A percentile compares a stretch with the other conserved stretches of the same genome.
Evolutionary conservation across 2,113 vertebrate genomes (phyloP).

Genomic region (Cavia aperea): DNA sequence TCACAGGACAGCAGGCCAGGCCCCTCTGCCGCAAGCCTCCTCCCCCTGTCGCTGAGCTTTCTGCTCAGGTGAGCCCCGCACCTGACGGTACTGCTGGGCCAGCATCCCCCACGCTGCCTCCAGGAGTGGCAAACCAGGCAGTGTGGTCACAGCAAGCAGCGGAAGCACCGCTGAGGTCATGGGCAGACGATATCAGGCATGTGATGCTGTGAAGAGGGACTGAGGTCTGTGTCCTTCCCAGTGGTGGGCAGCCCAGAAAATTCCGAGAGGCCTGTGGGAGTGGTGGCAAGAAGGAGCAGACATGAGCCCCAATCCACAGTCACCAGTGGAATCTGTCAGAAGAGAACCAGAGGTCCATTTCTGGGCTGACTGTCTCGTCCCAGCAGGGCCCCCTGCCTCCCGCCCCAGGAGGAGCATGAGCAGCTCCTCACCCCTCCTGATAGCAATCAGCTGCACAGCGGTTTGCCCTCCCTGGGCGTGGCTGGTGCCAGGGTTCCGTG

Average conservation of each 20-base stretch:
- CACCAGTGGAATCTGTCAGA: too few species aligned
- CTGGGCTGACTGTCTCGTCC: neutral
- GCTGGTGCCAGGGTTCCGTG: neutral
- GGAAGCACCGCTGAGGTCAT: slow-evolving; percentile 27
- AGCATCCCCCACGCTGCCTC: neutral
- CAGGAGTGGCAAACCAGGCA: neutral
- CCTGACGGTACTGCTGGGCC: neutral
- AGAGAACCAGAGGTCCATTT: neutral
- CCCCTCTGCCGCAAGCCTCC: neutral
- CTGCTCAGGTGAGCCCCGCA: neutral
- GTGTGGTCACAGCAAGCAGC: neutral
- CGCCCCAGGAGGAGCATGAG: accelerated
- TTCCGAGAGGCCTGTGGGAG: neutral
- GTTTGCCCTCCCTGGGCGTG: neutral
- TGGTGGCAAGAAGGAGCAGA: neutral
- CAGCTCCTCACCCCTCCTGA: slow-evolving; percentile 3
- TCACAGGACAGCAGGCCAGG: neutral
- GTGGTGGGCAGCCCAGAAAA: slow-evolving; percentile 2
- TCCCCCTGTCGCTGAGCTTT: neutral
- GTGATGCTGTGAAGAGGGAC: neutral
- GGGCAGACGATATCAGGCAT: slow-evolving; percentile 19
- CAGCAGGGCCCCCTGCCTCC: neutral
- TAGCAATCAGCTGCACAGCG: neutral
- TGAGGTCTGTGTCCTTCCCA: neutral
- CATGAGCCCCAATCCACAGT: neutral